These are phyloP conservation scores for Aurelia aurita complex sp. Pacific DNA, from an alignment of 30 jellyfish, hydroid and myxozoan species.

Conservation along the genomic window DNA sequence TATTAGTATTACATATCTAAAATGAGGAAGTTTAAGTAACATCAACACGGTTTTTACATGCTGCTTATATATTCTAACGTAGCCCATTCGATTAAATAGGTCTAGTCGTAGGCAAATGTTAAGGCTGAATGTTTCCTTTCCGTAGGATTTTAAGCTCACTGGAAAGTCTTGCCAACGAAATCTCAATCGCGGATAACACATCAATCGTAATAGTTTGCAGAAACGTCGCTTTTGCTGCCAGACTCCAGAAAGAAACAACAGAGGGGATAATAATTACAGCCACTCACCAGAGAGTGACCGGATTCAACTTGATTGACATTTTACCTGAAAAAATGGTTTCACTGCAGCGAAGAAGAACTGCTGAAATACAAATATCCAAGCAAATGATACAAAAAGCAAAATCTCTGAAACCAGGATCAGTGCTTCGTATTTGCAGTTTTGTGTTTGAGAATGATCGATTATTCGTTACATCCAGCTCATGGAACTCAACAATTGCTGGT, in stretches of 20 bases:
- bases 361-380: constrained; percentile 35
- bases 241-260: background rate
- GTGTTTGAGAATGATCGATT: constrained; percentile 46
- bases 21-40: too few species aligned
- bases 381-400: constrained; percentile 34
- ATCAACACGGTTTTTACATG: too few species aligned
- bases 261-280: constrained; percentile 20
- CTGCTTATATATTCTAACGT: too few species aligned
- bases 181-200: constrained; percentile 1
- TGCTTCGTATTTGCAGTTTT: constrained; percentile 49
- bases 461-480: constrained; percentile 19
- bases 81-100: too few species aligned
- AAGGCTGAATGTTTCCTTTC: background rate
- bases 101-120: background rate
- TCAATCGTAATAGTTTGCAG: constrained; percentile 12
- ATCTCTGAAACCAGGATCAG: background rate
- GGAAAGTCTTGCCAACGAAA: constrained; percentile 39
- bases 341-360: background rate
- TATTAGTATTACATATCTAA: too few species aligned
- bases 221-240: constrained; percentile 44
- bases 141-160: constrained; percentile 38
- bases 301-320: constrained; percentile 21
- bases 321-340: background rate
- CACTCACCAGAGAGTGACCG: background rate
- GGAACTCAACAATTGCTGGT: background rate